These are phyloP conservation scores for Calidris pygmaea DNA, from an alignment of 2,113 vertebrate genomes.

Conservation along the genomic window DNA sequence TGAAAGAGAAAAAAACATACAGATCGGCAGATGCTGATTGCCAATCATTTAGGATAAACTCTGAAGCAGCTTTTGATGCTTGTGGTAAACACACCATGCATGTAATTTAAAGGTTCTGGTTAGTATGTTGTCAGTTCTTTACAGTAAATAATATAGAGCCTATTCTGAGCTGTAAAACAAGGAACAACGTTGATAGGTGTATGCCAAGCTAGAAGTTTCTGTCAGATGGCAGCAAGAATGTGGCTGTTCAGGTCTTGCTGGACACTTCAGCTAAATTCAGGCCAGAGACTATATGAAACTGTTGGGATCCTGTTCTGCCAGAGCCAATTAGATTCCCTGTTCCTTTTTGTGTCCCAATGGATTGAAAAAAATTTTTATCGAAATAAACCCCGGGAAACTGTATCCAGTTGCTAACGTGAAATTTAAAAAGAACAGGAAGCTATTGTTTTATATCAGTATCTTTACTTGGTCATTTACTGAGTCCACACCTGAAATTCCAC, in stretches of 20 bases:
- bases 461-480: background rate
- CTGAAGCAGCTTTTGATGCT: conserved; percentile 12
- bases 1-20: background rate
- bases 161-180: background rate
- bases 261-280: conserved; percentile 15
- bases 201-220: background rate
- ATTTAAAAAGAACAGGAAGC: conserved; percentile 50
- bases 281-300: background rate
- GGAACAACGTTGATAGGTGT: conserved; percentile 19
- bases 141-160: background rate
- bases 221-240: conserved; percentile 45
- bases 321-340: conserved; percentile 8
- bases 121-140: background rate
- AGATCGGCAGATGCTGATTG: background rate
- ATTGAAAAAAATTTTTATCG: conserved; percentile 42
- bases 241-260: conserved; percentile 35
- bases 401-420: conserved; percentile 35
- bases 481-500: background rate
- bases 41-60: background rate
- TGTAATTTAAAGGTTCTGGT: background rate
- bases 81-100: background rate
- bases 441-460: background rate
- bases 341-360: background rate
- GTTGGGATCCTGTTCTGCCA: background rate
- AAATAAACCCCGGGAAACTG: conserved; percentile 28